Percentiles rank a stretch among this genome's conserved stretches.
phyloP scores from a whole-genome alignment of 2,888 invertebrate species.

The Antitype chi region DNA sequence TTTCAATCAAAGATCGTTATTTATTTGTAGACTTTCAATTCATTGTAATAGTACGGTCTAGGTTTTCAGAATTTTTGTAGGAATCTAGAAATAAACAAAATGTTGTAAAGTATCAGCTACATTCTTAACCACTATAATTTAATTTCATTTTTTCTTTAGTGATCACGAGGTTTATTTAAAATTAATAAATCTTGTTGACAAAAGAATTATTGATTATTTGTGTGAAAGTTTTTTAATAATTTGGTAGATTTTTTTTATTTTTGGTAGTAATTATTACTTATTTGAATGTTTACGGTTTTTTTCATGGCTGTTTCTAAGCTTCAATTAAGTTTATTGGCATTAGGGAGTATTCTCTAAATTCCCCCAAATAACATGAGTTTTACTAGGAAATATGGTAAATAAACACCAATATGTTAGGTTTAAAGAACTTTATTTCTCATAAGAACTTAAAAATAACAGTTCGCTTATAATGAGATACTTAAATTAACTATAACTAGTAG shows the following conservation, averaged over 20 bases:
- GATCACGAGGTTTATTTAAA: not conserved
- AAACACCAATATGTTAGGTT: not conserved
- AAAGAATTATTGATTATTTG: not conserved
- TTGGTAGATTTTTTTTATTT: too few species aligned
- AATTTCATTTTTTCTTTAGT: not conserved
- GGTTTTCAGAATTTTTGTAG: not conserved
- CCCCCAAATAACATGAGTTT: not conserved
- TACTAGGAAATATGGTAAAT: not conserved
- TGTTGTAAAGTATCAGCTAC: not conserved
- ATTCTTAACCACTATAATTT: not conserved
- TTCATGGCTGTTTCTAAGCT: not conserved
- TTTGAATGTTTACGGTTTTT: too few species aligned
- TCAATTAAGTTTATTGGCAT: not conserved
- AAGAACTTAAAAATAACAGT: too few species aligned
- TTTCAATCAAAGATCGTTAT: not conserved
- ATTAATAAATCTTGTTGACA: not conserved
- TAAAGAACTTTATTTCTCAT: too few species aligned
- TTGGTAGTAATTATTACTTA: too few species aligned
- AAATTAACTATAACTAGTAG: too few species aligned
- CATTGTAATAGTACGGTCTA: not conserved
- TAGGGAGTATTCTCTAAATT: too few species aligned
- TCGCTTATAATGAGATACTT: too few species aligned
- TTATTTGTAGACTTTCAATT: not conserved
- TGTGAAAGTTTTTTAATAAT: not conserved
- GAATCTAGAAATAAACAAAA: not conserved